These are phyloP conservation scores for Cygnus atratus DNA, from an alignment of 2,113 vertebrate genomes.

Conservation along the genomic window DNA sequence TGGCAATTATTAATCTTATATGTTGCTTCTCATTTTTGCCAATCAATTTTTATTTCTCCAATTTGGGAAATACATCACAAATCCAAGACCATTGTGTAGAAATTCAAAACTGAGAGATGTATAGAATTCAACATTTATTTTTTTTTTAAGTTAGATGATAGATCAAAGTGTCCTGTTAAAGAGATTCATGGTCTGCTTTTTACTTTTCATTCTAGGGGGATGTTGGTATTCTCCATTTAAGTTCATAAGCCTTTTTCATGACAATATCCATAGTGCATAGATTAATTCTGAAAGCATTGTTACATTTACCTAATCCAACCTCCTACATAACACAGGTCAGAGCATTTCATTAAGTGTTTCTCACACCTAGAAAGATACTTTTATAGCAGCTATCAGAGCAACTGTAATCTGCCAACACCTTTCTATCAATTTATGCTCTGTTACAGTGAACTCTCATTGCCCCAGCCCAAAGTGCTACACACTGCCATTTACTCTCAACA, in stretches of 20 bases:
- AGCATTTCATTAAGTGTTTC: slow-evolving; percentile 42
- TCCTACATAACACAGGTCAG: slow-evolving; percentile 27
- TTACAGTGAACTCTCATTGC: slow-evolving; percentile 18
- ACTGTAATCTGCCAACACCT: slow-evolving; percentile 34
- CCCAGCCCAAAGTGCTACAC: neutral
- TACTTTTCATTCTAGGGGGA: neutral
- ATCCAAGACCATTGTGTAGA: neutral
- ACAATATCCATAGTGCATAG: neutral
- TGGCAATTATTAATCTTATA: neutral
- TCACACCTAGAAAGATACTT: slow-evolving; percentile 7
- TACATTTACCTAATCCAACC: neutral
- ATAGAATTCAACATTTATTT: neutral
- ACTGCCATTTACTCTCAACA: slow-evolving; percentile 13
- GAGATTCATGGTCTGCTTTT: neutral
- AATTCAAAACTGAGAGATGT: neutral
- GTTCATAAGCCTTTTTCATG: neutral
- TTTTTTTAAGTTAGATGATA: neutral
- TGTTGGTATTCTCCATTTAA: neutral
- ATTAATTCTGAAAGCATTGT: slow-evolving; percentile 22
- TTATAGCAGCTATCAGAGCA: slow-evolving; percentile 9
- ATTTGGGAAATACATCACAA: neutral
- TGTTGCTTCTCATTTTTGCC: neutral
- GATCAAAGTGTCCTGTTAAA: neutral
- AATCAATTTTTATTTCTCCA: neutral
- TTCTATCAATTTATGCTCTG: slow-evolving; percentile 24